phyloP scores from a whole-genome alignment of 2,797 vertebrate genomes.

The Lindbergichthys nudifrons region DNA sequence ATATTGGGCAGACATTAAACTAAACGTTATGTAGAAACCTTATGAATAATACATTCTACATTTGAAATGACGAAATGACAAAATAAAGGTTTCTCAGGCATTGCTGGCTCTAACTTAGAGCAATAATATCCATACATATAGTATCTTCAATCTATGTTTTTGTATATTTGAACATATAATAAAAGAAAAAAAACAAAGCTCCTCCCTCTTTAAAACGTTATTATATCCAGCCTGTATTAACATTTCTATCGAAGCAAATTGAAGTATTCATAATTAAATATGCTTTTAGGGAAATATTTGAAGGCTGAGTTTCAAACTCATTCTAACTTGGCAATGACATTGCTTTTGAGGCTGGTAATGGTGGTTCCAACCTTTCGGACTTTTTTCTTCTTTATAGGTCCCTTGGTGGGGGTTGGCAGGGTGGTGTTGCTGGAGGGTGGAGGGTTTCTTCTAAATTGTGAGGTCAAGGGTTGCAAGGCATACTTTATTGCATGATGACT shows the following conservation, averaged over 20 bases:
- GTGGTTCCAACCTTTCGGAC: constrained; percentile 34
- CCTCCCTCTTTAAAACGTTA: not conserved
- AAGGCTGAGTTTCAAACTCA: not conserved
- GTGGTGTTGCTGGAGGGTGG: constrained; percentile 51
- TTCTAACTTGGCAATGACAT: constrained; percentile 52
- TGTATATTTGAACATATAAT: not conserved
- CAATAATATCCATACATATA: not conserved
- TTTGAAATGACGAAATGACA: not conserved
- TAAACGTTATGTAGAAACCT: constrained; percentile 1
- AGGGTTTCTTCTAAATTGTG: constrained; percentile 56
- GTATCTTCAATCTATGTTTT: not conserved
- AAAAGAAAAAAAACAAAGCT: not conserved
- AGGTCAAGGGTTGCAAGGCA: constrained; percentile 80
- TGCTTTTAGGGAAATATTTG: not conserved
- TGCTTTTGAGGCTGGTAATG: constrained; percentile 47
- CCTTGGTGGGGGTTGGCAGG: constrained; percentile 52
- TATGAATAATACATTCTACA: not conserved
- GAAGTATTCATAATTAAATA: not conserved
- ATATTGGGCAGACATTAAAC: not conserved
- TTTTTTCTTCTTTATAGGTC: constrained; percentile 43
- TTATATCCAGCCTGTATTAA: not conserved
- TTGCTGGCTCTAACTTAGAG: not conserved
- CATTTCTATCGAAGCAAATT: not conserved
- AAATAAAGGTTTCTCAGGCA: not conserved
- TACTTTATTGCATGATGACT: constrained; percentile 84